Base-by-base conservation (phyloP, 1,140 invertebrate species). In the Drosophila mayri region DNA sequence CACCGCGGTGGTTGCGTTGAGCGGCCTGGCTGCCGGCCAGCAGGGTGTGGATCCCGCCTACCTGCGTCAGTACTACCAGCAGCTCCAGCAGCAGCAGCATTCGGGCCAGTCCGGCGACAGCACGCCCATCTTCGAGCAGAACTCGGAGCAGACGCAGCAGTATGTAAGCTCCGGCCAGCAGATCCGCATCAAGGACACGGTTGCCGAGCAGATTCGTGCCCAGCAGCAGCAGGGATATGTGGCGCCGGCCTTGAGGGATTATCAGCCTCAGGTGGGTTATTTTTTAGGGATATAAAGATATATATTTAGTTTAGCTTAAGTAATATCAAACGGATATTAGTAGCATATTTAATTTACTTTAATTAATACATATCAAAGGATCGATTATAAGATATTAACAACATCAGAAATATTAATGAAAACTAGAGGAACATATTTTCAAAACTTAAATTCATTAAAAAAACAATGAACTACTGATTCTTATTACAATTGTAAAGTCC, bases 71-170 rank as follows among this genome's bases (percentile, higher is more conserved):
- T 92, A 92, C 71, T 92, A 92, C 47, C 91, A 92, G 54, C 91
- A 92, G 55, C 50, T 92, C 71, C 81, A 91, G 11, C 83, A 86
- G 18, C 76, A 91, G 18, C 76, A 91, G 37, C 83, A 84, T 16
- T 77, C 77, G 41, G 50, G 59, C n/a, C 82, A 81, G 38, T 67
- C 68, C 46, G 44, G 22, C 22, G 91, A 92, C 28, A 90, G 83
- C 52, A 92, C 91, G 46, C 91, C 91, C 68, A 92, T 92, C 47
- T 92, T 86, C 22, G 91, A 92, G 81, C 91, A 91, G 58, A 92
- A 92, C 46, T 91, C 91, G 16, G 91, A 92, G 64, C 91, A 91
- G 72, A 64, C 86, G 32, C 91, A 92, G 61, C 91, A 92, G 57
- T 92, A 92, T 54, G 87, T 90, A 37, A 78, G 46, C n/a, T 66